Evolutionary conservation across 1,140 invertebrate species (phyloP), one percentile per base, ranked within the genome.

Genomic region (Mycetomoellerius zeteki): DNA sequence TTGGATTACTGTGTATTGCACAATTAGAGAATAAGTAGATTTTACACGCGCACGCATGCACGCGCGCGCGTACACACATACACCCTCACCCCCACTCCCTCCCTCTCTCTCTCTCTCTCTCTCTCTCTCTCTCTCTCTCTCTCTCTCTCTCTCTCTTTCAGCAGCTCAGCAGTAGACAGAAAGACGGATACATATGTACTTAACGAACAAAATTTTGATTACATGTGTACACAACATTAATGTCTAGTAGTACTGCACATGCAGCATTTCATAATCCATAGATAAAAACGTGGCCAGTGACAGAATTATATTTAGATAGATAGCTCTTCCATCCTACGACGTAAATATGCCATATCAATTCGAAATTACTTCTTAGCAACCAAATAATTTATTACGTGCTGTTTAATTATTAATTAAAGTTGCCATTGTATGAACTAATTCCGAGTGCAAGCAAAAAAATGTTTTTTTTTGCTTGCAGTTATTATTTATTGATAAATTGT

Each of bases 371-470:
- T 86, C 14, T 21, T 77, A 78, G 58, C 77, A 58, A 64, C 43
- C 54, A 76, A 60, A 77, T 85, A 16, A 27, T 86, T 81, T 24
- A 67, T 56, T 62, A 69, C 69, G 86, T 76, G 62, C 58, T 88
- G 33, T 86, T 82, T 86, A 65, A 14, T 62, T 80, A 75, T 77
- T 89, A 85, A 81, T 84, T 90, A 50, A 91, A 16, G 58, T 91
- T 89, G 90, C 90, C 90, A 91, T 91, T 27, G 65, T 89, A 89
- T 56, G 8, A 89, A 85, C 64, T 85, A 91, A 91, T 86, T 86
- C 77, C 75, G 54, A 78, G 58, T 81, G 69, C 87, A 87, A 85
- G 65, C 76, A 86, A 78, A n/a, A 75, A 52, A 65, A 10, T 58
- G 37, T 8, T 52, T 73, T 37, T 85, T 77, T 89, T 88, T 76